Evolutionary conservation across 2,888 invertebrate species (phyloP).

Genomic region (Melinaea marsaeus): DNA sequence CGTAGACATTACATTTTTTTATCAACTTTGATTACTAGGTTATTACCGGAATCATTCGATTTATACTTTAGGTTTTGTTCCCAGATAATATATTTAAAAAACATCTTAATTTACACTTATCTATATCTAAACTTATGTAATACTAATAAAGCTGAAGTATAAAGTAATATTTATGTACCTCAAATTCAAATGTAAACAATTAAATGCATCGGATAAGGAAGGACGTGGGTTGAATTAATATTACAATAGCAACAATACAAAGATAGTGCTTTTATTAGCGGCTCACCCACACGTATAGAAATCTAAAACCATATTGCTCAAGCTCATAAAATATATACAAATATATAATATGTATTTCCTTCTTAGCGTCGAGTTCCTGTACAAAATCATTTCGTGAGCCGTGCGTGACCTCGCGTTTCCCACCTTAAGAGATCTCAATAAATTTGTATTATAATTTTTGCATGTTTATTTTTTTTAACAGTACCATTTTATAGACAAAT

Average conservation of each 20-base stretch:
- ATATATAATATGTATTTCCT: background rate
- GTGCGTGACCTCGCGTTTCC: no score
- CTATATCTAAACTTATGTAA: no score
- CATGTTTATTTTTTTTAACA: background rate
- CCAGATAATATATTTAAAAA: no score
- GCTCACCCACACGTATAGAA: slow-evolving; percentile 28
- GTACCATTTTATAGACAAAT: no score
- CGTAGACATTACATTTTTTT: no score
- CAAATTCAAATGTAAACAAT: slow-evolving; percentile 2
- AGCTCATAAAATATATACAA: background rate
- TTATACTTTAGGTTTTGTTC: no score
- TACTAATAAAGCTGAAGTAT: no score
- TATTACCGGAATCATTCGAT: no score
- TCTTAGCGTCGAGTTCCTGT: background rate
- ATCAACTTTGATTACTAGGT: no score
- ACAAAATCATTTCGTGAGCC: no score
- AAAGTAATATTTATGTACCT: background rate
- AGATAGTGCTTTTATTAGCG: background rate
- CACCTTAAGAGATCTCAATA: no score
- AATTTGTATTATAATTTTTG: background rate
- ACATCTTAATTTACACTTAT: no score
- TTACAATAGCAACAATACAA: slow-evolving; percentile 5
- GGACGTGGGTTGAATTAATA: background rate
- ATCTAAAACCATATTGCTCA: slow-evolving; percentile 10
- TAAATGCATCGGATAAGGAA: background rate